Evolutionary conservation across 2,113 vertebrate species (phyloP).

Genomic region (Variabilichromis moorii): DNA sequence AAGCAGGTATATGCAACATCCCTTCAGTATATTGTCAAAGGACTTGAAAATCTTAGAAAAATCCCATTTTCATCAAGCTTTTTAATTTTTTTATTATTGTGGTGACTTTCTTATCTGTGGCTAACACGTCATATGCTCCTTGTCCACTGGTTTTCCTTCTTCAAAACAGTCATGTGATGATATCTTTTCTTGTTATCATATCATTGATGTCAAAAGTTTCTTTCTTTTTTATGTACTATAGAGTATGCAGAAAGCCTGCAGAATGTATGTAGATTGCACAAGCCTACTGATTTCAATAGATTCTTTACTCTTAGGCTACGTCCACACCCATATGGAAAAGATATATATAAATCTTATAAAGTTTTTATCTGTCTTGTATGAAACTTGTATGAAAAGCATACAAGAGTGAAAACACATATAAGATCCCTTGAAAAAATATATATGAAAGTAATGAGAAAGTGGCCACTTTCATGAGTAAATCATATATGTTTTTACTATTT

Average conservation of each 20-base stretch:
- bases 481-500: too few relatives aligned
- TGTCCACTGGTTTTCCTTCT: background rate
- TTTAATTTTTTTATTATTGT: background rate
- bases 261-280: background rate
- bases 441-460: too few relatives aligned
- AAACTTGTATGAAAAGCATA: too few relatives aligned
- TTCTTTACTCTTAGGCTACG: background rate
- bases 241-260: background rate
- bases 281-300: background rate
- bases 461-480: too few relatives aligned
- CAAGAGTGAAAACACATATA: too few relatives aligned
- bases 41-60: background rate
- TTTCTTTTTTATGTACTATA: background rate
- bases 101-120: background rate
- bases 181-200: background rate
- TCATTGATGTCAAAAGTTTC: background rate
- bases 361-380: too few relatives aligned
- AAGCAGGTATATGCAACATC: background rate
- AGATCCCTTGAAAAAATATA: too few relatives aligned
- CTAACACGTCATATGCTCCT: background rate
- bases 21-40: background rate
- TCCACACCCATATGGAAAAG: too few relatives aligned
- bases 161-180: accelerated
- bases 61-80: background rate
- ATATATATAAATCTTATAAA: too few relatives aligned